These are phyloP conservation scores for Nemotelus pantherinus DNA, from an alignment of 2,888 invertebrate genomes.

Conservation along the genomic window DNA sequence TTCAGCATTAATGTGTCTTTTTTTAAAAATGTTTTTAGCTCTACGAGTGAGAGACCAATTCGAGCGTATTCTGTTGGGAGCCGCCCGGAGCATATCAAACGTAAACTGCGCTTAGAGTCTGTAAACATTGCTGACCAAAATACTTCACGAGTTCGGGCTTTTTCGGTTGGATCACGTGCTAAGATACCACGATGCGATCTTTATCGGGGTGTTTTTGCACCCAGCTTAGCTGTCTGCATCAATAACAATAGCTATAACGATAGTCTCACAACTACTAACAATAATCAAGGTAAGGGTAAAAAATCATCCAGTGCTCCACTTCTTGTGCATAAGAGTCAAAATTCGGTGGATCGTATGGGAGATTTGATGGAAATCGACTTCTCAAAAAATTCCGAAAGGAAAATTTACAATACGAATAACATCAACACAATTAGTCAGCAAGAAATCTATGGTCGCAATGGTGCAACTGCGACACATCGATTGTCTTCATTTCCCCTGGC, in stretches of 20 bases:
- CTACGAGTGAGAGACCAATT: constrained; percentile 68
- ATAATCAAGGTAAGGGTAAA: constrained; percentile 57
- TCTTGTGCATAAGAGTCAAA: constrained; percentile 66
- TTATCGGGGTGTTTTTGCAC: constrained; percentile 57
- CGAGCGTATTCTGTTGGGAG: constrained; percentile 89
- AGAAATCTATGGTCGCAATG: constrained; percentile 33
- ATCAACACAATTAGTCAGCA: constrained; percentile 59
- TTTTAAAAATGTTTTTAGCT: constrained; percentile 54
- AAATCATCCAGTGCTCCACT: constrained; percentile 78
- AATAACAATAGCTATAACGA: constrained; percentile 52
- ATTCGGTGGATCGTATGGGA: constrained; percentile 73
- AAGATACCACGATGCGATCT: constrained; percentile 64
- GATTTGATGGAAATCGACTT: constrained; percentile 88
- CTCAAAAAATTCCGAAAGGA: constrained; percentile 62
- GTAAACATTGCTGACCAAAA: constrained; percentile 65
- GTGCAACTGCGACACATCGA: constrained; percentile 45
- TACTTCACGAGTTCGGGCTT: constrained; percentile 73
- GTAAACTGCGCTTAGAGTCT: constrained; percentile 65
- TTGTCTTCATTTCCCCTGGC: constrained; percentile 50
- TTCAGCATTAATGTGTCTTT: not conserved
- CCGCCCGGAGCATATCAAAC: constrained; percentile 73
- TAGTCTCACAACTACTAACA: constrained; percentile 53
- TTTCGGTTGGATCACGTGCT: constrained; percentile 79
- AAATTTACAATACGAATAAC: constrained; percentile 4
- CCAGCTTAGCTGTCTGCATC: constrained; percentile 56